Base-by-base conservation (phyloP, 2,797 vertebrate genomes). In the Simalia tracyae region DNA sequence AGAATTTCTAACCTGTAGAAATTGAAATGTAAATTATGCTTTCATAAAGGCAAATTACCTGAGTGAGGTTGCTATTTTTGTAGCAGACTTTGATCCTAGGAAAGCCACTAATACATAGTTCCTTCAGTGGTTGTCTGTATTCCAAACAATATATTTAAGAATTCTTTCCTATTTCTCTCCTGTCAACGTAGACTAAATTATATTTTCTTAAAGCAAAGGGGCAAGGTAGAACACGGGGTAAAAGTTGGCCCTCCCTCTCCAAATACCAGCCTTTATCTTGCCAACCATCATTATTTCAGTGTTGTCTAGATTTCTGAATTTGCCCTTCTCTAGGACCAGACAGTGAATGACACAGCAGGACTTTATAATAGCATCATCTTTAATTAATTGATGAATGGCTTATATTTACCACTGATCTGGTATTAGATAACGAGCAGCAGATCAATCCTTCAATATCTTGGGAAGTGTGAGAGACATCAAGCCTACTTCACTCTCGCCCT, bases 291-390 rank as follows among this genome's bases (percentile, higher is more conserved):
- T 88, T 64, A 92, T 57, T 57, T 42, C 28, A 56, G 8, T 36
- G 22, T 22, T 57, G 46, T 59, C 59, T 84, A 81, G 42, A 56
- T 81, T 86, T 56, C 68, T 88, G 68, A 15, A 19, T 59, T 64
- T 59, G 1, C 56, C 63, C 56, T n/a, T 87, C 10, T 86, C 26
- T 15, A n/a, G 68, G 86, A 42, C 90, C 56, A 84, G 68, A 88
- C 36, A 81, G 59, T 56, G 42, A 88, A 84, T 91, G 66, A 61
- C 85, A 22, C 36, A 76, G 85, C 85, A 87, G 63, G 63, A 91
- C 9, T 87, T 87, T 42, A 60, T 28, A 56, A 11, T 84, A 50
- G 26, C 46, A 4, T 28, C n/a, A 85, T 66, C 61, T 36, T 89
- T 92, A 84, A 89, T 92, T 92, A 92, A 42, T 12, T 36, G 15